Evolutionary conservation across 2,888 invertebrate species (phyloP).

Genomic region (Rhorus exstirpatorius): DNA sequence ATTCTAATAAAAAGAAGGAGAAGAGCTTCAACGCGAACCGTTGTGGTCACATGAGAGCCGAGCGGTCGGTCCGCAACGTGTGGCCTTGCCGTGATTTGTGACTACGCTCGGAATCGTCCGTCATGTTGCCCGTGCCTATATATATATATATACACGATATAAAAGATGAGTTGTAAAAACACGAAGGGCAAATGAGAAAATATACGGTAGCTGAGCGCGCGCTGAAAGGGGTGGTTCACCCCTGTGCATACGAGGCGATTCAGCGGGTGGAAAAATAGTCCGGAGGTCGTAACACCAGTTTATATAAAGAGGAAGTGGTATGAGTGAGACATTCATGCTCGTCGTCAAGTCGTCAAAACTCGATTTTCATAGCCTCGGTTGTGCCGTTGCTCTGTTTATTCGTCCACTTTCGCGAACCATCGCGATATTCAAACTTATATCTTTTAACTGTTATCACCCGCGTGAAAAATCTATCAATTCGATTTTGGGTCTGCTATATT

Average conservation of each 20-base stretch:
- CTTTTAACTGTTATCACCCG: too few species aligned
- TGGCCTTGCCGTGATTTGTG: conserved; percentile 78
- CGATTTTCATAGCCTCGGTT: conserved; percentile 78
- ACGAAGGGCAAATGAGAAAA: conserved; percentile 82
- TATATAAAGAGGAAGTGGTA: conserved; percentile 27
- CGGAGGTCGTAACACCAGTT: conserved; percentile 65
- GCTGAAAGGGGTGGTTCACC: conserved; percentile 67
- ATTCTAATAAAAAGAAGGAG: conserved; percentile 69
- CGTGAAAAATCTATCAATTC: background rate
- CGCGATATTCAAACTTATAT: conserved; percentile 15
- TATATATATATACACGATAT: conserved; percentile 73
- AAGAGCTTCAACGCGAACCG: conserved; percentile 60
- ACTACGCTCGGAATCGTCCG: conserved; percentile 76
- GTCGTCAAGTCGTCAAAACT: conserved; percentile 28
- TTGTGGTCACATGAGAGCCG: conserved; percentile 57
- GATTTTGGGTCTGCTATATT: conserved; percentile 1
- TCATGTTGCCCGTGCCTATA: conserved; percentile 75
- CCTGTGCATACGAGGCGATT: conserved; percentile 46
- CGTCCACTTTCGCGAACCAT: conserved; percentile 73
- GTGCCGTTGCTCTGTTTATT: conserved; percentile 60
- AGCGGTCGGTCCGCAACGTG: conserved; percentile 60
- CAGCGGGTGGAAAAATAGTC: conserved; percentile 64
- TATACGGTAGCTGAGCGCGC: conserved; percentile 77
- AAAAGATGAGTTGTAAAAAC: conserved; percentile 83
- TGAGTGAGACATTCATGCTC: conserved; percentile 43